Percentiles rank a stretch among this genome's conserved stretches.
Conservation (phyloP, 2,113 vertebrate genomes). For the Lagopus leucura region DNA sequence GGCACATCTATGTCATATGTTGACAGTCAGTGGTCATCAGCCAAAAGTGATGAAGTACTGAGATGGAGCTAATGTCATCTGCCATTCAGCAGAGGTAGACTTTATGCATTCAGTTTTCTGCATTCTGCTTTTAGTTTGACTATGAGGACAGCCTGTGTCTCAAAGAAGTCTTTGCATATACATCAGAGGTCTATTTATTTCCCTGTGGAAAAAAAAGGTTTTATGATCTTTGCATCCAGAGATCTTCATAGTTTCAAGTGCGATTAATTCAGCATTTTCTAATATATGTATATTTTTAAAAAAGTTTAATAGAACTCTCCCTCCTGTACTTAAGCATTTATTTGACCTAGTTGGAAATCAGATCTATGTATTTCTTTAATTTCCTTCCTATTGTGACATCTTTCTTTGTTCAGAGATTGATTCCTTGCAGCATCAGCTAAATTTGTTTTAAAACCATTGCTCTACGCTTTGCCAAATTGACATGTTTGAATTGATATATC, state of each 20-base stretch:
- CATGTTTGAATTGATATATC: slow-evolving; percentile 1
- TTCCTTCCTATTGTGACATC: background rate
- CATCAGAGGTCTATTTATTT: background rate
- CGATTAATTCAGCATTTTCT: background rate
- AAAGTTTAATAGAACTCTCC: rapidly evolving
- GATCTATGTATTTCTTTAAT: background rate
- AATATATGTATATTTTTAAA: background rate
- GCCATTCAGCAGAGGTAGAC: background rate
- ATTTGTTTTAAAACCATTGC: background rate
- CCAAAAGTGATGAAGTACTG: background rate
- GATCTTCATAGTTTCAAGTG: background rate
- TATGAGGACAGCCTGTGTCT: background rate
- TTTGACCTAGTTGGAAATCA: background rate
- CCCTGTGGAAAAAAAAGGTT: background rate
- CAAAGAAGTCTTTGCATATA: background rate
- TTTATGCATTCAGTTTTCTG: background rate
- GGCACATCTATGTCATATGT: background rate
- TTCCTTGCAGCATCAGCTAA: background rate
- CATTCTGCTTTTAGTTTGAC: background rate
- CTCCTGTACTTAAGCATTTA: background rate
- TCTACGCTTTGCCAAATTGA: background rate
- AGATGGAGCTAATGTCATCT: rapidly evolving
- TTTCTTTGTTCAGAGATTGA: background rate
- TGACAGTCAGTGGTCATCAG: background rate
- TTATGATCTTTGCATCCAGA: background rate